These are phyloP conservation scores for Amblyjoppa proteus DNA, from an alignment of 2,888 invertebrate species.

Conservation along the genomic window DNA sequence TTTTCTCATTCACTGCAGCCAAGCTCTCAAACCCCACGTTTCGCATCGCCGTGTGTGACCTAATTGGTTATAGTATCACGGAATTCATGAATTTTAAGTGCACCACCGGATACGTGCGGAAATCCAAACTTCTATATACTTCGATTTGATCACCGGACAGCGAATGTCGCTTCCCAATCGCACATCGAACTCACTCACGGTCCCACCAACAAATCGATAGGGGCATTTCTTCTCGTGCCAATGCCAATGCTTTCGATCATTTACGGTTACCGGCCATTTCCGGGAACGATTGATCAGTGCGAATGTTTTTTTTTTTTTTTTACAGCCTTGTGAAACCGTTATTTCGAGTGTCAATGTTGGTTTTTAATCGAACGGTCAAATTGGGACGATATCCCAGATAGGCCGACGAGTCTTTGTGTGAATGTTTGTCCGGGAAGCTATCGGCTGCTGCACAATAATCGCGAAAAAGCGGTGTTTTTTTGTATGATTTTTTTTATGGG, in stretches of 20 bases:
- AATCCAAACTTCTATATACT: slow-evolving; percentile 29
- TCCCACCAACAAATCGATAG: slow-evolving; percentile 1
- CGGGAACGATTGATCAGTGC: slow-evolving; percentile 13
- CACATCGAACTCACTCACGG: background rate
- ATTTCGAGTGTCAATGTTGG: slow-evolving; percentile 9
- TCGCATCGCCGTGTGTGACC: slow-evolving; percentile 74
- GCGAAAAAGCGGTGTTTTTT: background rate
- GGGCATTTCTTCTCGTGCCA: slow-evolving; percentile 22
- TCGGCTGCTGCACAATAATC: background rate
- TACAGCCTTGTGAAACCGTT: background rate
- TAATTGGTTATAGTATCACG: slow-evolving; percentile 78
- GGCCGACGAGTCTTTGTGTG: background rate
- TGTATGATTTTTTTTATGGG: background rate
- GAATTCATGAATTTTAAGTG: slow-evolving; percentile 80
- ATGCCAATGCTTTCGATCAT: slow-evolving; percentile 19
- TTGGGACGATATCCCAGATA: background rate
- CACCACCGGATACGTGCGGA: slow-evolving; percentile 29
- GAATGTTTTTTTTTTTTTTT: background rate
- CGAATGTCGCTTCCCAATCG: slow-evolving; percentile 44
- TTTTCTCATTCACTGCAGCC: slow-evolving; percentile 28
- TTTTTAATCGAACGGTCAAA: slow-evolving; percentile 11
- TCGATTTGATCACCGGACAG: slow-evolving; percentile 41
- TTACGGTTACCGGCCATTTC: slow-evolving; percentile 12
- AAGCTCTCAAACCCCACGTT: slow-evolving; percentile 7
- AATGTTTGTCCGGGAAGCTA: background rate